Conservation (phyloP, 1,140 invertebrate genomes). For the Drosophila oshimai region DNA sequence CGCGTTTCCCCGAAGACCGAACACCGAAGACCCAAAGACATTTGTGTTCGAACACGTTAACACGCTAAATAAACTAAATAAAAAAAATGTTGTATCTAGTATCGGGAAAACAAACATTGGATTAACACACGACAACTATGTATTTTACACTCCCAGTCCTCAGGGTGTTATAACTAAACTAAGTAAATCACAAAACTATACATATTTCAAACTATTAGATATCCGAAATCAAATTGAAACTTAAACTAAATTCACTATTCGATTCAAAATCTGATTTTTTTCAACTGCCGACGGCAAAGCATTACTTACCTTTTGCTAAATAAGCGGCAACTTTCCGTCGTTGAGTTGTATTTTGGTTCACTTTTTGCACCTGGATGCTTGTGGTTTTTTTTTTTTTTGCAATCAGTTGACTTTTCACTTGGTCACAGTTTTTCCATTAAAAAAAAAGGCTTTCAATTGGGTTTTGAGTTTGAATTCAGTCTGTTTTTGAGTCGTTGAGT, state of each 20-base stretch:
- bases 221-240: too few relatives aligned
- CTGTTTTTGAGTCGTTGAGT: neutral
- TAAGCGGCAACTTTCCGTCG: neutral
- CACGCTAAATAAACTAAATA: too few relatives aligned
- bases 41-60: too few relatives aligned
- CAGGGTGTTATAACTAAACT: too few relatives aligned
- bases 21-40: too few relatives aligned
- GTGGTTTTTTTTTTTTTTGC: neutral
- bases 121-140: neutral
- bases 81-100: neutral
- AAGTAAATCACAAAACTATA: too few relatives aligned
- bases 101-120: neutral
- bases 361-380: neutral
- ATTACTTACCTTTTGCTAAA: slow-evolving; percentile 5
- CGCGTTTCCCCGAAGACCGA: slow-evolving; percentile 12
- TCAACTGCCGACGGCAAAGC: slow-evolving; percentile 20
- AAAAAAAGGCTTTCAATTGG: neutral
- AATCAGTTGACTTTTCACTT: neutral
- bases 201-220: too few relatives aligned
- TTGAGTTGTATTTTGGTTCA: neutral
- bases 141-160: too few relatives aligned
- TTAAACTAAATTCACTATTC: neutral
- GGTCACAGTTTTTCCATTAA: slow-evolving; percentile 13
- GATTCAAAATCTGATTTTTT: neutral
- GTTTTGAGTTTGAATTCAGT: neutral